phyloP scores from a whole-genome alignment of 2,888 invertebrate species.

The Torymus aiolomorphi region DNA sequence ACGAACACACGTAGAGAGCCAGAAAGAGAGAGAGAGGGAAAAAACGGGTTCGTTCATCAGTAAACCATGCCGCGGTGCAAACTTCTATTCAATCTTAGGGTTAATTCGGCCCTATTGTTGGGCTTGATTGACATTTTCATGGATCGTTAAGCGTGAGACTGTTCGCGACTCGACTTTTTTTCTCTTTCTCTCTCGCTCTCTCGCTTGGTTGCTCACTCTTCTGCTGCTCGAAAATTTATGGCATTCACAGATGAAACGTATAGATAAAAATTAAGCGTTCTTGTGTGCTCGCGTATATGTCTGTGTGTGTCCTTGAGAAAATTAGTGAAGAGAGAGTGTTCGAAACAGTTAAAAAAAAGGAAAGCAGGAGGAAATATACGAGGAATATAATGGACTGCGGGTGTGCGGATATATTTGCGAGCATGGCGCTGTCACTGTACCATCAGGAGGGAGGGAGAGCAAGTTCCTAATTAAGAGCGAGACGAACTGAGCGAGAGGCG shows the following conservation, averaged over 20 bases:
- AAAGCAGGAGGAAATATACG: conserved; percentile 37
- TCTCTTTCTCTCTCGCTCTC: conserved; percentile 23
- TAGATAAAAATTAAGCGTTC: conserved; percentile 43
- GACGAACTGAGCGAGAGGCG: conserved; percentile 28
- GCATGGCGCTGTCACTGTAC: conserved; percentile 47
- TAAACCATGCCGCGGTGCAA: conserved; percentile 46
- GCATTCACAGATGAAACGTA: conserved; percentile 33
- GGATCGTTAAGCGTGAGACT: conserved; percentile 58
- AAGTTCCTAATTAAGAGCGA: conserved; percentile 52
- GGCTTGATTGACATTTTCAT: conserved; percentile 58
- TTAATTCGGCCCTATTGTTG: conserved; percentile 57
- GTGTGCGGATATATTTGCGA: conserved; percentile 34
- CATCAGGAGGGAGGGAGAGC: conserved; percentile 22
- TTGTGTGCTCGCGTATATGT: neutral
- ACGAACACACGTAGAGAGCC: neutral
- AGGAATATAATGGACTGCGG: conserved; percentile 51
- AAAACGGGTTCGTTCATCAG: conserved; percentile 55
- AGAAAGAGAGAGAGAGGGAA: conserved; percentile 7
- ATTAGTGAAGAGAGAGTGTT: conserved; percentile 23
- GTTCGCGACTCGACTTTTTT: conserved; percentile 47
- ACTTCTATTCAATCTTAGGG: conserved; percentile 57
- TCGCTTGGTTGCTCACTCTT: conserved; percentile 17
- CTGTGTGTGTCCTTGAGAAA: conserved; percentile 35
- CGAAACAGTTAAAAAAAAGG: conserved; percentile 42
- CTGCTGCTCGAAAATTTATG: conserved; percentile 46